These are phyloP conservation scores for Sericinus montela DNA, from an alignment of 2,888 invertebrate species.

Conservation along the genomic window DNA sequence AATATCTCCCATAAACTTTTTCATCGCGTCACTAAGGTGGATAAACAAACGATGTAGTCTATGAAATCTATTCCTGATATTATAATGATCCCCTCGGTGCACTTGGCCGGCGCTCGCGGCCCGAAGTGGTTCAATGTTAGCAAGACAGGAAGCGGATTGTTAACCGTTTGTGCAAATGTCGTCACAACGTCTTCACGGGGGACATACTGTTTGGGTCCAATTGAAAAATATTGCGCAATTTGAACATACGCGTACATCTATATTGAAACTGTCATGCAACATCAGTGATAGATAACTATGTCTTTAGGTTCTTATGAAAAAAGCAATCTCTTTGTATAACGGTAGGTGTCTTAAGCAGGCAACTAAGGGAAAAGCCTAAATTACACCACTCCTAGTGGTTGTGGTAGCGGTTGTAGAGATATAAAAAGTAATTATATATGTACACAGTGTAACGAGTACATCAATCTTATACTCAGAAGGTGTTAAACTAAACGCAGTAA, in stretches of 20 bases:
- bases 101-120: constrained; percentile 61
- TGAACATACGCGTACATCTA: constrained; percentile 8
- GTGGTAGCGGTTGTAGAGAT: too few species aligned
- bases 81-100: constrained; percentile 65
- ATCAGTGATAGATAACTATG: background rate
- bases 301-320: too few species aligned
- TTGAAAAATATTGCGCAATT: constrained; percentile 27
- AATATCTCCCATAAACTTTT: too few species aligned
- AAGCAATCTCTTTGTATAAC: too few species aligned
- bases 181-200: constrained; percentile 36
- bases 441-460: too few species aligned
- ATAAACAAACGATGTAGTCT: constrained; percentile 27
- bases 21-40: too few species aligned
- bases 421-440: too few species aligned
- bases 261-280: constrained; percentile 4
- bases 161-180: constrained; percentile 69
- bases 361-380: too few species aligned
- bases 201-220: constrained; percentile 25
- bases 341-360: too few species aligned
- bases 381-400: too few species aligned
- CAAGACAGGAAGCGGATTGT: constrained; percentile 58
- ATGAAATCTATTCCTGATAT: constrained; percentile 56
- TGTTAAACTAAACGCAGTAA: too few species aligned
- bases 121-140: constrained; percentile 75
- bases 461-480: too few species aligned